Conservation (phyloP, 2,888 invertebrate genomes). For the Pachliopta kotzebuea region DNA sequence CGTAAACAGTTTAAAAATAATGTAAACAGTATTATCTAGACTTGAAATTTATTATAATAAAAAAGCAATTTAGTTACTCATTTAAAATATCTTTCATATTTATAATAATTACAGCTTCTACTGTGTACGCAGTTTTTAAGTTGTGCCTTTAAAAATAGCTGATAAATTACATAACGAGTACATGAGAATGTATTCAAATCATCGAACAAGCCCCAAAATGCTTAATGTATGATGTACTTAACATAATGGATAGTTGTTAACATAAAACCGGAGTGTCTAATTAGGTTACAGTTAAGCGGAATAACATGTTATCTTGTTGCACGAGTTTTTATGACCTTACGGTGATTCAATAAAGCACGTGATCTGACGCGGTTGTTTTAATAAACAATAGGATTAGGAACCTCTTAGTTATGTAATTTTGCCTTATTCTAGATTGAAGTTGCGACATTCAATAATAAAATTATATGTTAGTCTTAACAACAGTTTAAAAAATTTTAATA, state of each 20-base stretch:
- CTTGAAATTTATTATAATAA: neutral
- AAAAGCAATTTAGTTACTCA: neutral
- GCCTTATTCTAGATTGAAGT: slow-evolving; percentile 13
- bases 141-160: neutral
- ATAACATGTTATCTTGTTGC: slow-evolving; percentile 33
- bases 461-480: no score
- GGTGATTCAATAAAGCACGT: slow-evolving; percentile 53
- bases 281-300: slow-evolving; percentile 15
- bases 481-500: neutral
- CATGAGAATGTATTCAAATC: neutral
- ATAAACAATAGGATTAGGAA: slow-evolving; percentile 56
- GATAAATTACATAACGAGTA: neutral
- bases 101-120: neutral
- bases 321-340: slow-evolving; percentile 38
- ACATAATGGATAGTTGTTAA: neutral
- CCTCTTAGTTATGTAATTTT: slow-evolving; percentile 26
- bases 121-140: neutral
- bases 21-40: slow-evolving; percentile 5
- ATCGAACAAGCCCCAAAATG: neutral
- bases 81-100: neutral
- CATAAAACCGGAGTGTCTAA: neutral
- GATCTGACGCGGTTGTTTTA: slow-evolving; percentile 55
- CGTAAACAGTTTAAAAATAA: slow-evolving; percentile 6
- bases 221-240: neutral
- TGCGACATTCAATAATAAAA: neutral